These are phyloP conservation scores for Romanogobio albipinnatus DNA, from an alignment of 2,113 vertebrate species.

Conservation along the genomic window DNA sequence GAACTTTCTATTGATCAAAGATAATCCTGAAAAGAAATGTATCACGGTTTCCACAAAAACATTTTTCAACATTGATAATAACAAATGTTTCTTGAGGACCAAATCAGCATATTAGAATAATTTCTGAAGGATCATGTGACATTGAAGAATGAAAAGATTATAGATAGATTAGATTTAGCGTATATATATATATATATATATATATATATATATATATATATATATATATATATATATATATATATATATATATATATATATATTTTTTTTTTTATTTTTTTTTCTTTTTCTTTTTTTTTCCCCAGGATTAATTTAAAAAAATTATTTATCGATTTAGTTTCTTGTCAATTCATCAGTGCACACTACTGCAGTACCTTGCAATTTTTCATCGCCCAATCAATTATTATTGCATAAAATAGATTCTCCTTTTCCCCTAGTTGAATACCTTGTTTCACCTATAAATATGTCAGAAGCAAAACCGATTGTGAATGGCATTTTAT, in stretches of 20 bases:
- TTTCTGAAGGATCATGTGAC: background rate
- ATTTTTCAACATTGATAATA: too few relatives aligned
- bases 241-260: too few relatives aligned
- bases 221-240: too few relatives aligned
- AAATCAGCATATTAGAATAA: background rate
- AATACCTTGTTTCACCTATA: background rate
- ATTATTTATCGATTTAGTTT: background rate
- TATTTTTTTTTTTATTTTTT: too few relatives aligned
- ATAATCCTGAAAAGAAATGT: background rate
- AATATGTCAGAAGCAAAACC: background rate
- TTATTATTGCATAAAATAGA: background rate
- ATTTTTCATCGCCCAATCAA: background rate
- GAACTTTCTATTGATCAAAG: background rate
- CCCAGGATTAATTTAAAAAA: too few relatives aligned
- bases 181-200: too few relatives aligned
- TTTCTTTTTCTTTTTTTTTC: too few relatives aligned
- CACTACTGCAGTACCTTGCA: background rate
- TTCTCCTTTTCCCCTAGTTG: background rate
- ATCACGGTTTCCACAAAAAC: background rate
- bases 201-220: too few relatives aligned
- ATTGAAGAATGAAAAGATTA: background rate
- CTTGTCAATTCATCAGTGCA: background rate
- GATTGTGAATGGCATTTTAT: conserved; percentile 8
- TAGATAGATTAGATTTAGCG: too few relatives aligned
- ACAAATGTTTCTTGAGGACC: background rate